Base-by-base conservation (phyloP, 2,888 invertebrate genomes). In the Drosophila kokeensis region DNA sequence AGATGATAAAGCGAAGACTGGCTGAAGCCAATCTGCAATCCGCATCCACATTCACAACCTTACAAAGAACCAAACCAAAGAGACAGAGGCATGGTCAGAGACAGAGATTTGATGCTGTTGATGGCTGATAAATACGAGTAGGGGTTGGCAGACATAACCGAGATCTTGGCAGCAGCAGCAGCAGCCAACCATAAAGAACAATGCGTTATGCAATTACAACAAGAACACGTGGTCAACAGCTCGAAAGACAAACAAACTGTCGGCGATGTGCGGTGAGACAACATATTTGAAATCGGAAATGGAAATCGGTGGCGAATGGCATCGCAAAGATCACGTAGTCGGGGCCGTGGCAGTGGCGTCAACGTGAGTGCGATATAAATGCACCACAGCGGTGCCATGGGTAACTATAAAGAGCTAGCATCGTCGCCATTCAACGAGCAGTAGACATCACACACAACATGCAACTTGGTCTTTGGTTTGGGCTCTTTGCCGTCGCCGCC, bases 401-500 rank as follows among this genome's bases (percentile, higher is more conserved):
- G 76, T 72, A 57, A 76, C 89, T 85, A 86, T 86, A 87, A 84
- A 87, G 85, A 89, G 87, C 73, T 77, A 55, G 71, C 75, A 58
- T 73, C 55, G 59, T 48, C 58, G 58, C 62, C 69, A 73, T 63
- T 60, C 63, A 73, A 57, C 82, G 84, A 87, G 54, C 82, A 87
- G 82, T 82, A 77, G 73, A 87, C 69, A 80, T 70, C 74, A 70
- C 72, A 82, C 68, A 81, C 84, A 90, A 77, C 70, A 92, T 92
- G 92, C 89, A 90, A 82, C 81, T 81, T 77, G 82, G 85, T 82
- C 85, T 92, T 69, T 83, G 91, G 82, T 89, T 91, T 81, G 84
- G 89, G 79, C 82, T 92, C 62, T 84, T 91, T 61, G 90, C 91
- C 77, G 82, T 91, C 77, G 89, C 90, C 66, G 89, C 87, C 62